A percentile compares a stretch with the other conserved stretches of the same genome.
phyloP scores from a whole-genome alignment of 2,888 invertebrate species.

The Melinaea menophilus region DNA sequence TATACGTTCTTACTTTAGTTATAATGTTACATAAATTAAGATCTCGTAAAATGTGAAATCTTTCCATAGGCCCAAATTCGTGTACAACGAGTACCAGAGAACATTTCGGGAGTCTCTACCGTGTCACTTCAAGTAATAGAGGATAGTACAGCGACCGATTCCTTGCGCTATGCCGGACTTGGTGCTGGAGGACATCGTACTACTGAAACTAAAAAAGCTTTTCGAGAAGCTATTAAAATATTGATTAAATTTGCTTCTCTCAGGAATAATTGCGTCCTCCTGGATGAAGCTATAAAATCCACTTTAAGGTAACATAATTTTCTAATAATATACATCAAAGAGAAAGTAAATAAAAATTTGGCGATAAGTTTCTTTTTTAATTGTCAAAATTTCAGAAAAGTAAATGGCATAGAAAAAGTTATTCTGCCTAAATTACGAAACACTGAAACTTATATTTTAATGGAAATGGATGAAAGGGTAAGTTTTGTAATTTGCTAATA shows the following conservation, averaged over 20 bases:
- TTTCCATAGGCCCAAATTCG: slow-evolving; percentile 61
- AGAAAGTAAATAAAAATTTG: neutral
- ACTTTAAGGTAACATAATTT: slow-evolving; percentile 55
- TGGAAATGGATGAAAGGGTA: slow-evolving; percentile 72
- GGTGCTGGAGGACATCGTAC: slow-evolving; percentile 69
- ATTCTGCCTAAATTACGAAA: slow-evolving; percentile 68
- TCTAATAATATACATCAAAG: neutral
- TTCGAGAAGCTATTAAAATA: slow-evolving; percentile 57
- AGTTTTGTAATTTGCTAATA: neutral
- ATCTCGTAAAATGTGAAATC: neutral
- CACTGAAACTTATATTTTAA: slow-evolving; percentile 65
- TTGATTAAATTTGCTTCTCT: slow-evolving; percentile 74
- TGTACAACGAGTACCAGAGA: slow-evolving; percentile 60
- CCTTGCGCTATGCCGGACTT: slow-evolving; percentile 60
- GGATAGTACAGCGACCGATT: slow-evolving; percentile 53
- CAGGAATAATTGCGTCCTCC: slow-evolving; percentile 58
- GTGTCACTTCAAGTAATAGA: slow-evolving; percentile 59
- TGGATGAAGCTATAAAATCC: slow-evolving; percentile 59
- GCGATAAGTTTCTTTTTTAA: too few species aligned
- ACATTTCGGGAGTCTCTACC: slow-evolving; percentile 66
- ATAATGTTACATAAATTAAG: too few species aligned
- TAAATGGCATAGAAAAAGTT: slow-evolving; percentile 71
- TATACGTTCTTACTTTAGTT: too few species aligned
- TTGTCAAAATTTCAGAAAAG: slow-evolving; percentile 54
- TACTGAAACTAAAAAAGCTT: slow-evolving; percentile 63